Conservation (phyloP, 2,888 invertebrate genomes). For the Formica aserva region DNA sequence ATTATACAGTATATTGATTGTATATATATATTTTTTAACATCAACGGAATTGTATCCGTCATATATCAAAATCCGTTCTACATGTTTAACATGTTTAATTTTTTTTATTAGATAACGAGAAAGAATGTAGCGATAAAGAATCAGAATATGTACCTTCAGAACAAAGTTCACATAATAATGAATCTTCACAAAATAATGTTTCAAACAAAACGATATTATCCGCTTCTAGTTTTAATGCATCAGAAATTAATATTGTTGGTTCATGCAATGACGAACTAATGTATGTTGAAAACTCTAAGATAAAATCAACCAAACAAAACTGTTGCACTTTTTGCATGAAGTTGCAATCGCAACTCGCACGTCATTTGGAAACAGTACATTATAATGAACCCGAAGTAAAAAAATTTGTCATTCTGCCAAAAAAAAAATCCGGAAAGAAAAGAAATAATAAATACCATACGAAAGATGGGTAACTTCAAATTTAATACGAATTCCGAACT, state of each 20-base stretch:
- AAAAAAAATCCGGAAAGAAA: background rate
- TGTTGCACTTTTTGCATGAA: background rate
- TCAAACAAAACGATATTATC: background rate
- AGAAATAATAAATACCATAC: background rate
- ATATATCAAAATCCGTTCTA: no score
- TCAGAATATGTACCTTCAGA: no score
- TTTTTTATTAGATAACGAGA: no score
- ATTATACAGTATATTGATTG: no score
- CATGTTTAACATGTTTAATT: no score
- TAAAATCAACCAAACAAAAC: background rate
- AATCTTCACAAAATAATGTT: no score
- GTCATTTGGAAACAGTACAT: background rate
- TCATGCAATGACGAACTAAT: background rate
- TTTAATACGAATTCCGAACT: background rate
- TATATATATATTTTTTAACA: no score
- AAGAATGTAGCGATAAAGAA: no score
- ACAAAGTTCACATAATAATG: no score
- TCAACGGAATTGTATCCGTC: no score
- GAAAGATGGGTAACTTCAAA: background rate
- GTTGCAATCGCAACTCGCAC: background rate
- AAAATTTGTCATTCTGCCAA: background rate
- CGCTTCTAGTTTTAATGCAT: background rate
- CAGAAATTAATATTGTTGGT: background rate
- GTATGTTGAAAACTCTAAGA: background rate
- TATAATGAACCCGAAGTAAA: background rate